Conservation (phyloP, 2,797 vertebrate genomes). For the Hippoglossus hippoglossus region DNA sequence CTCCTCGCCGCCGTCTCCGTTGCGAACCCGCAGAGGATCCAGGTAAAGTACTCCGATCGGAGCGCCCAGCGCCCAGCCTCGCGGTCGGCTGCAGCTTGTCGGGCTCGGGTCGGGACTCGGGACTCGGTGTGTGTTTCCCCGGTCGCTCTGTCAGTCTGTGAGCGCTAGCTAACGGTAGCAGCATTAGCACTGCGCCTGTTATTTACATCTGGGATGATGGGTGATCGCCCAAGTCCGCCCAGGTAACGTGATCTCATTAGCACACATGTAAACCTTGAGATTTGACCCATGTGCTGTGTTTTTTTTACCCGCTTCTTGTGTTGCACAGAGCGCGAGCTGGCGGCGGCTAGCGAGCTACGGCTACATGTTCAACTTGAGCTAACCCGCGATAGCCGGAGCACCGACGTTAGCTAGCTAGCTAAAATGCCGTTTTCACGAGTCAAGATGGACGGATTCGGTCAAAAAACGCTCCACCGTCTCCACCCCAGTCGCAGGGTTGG, state of each 20-base stretch:
- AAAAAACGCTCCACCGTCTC: neutral
- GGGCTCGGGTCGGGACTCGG: conserved; percentile 59
- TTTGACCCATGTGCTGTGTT: conserved; percentile 27
- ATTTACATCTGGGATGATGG: conserved; percentile 81
- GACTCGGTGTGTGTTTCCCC: conserved; percentile 52
- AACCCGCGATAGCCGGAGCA: conserved; percentile 70
- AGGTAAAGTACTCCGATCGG: conserved; percentile 79
- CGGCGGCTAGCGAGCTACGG: conserved; percentile 46
- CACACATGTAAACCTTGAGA: conserved; percentile 24
- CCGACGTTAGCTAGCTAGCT: conserved; percentile 50
- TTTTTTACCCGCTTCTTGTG: conserved; percentile 18
- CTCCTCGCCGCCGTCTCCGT: conserved; percentile 74
- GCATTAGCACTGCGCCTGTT: conserved; percentile 73
- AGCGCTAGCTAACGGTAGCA: conserved; percentile 70
- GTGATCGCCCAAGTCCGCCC: conserved; percentile 77
- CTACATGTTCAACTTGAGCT: conserved; percentile 64
- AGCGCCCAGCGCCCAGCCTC: conserved; percentile 33
- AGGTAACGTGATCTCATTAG: conserved; percentile 70
- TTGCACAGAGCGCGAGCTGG: conserved; percentile 38
- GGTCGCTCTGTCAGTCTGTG: conserved; percentile 62
- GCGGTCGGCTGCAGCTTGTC: conserved; percentile 65
- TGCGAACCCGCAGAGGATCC: conserved; percentile 81
- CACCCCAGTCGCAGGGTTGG: rapidly evolving
- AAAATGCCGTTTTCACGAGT: conserved; percentile 25
- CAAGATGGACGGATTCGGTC: neutral